Percentiles rank a stretch among this genome's conserved stretches.
phyloP scores from a whole-genome alignment of 2,797 vertebrate species.

The Enteromius thamalakanensis region DNA sequence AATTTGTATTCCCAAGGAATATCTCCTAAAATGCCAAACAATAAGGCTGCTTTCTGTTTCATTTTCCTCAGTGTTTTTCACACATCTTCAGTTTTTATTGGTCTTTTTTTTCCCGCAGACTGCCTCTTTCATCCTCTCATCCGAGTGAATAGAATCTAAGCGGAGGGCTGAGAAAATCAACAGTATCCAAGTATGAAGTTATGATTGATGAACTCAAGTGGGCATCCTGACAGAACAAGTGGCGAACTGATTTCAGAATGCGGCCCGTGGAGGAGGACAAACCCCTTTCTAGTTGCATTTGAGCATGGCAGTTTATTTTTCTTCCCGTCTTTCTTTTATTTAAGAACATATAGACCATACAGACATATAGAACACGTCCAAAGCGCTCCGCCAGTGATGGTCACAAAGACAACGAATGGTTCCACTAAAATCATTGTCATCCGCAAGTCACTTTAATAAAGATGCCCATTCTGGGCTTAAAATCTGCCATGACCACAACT shows the following conservation, averaged over 20 bases:
- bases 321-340: slow-evolving; percentile 47
- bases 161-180: slow-evolving; percentile 35
- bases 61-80: slow-evolving; percentile 56
- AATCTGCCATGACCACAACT: slow-evolving; percentile 60
- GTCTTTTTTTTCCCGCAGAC: slow-evolving; percentile 37
- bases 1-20: slow-evolving; percentile 60
- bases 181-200: slow-evolving; percentile 37
- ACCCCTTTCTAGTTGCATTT: slow-evolving; percentile 57
- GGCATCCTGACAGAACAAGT: slow-evolving; percentile 67
- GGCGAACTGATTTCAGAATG: slow-evolving; percentile 69
- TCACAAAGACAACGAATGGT: slow-evolving; percentile 49
- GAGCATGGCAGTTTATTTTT: slow-evolving; percentile 60
- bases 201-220: slow-evolving; percentile 56
- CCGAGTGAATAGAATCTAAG: slow-evolving; percentile 51
- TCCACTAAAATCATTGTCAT: slow-evolving; percentile 54
- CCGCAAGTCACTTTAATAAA: slow-evolving; percentile 50
- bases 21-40: slow-evolving; percentile 55
- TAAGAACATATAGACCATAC: slow-evolving; percentile 72
- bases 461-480: slow-evolving; percentile 37
- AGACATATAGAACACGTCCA: slow-evolving; percentile 59
- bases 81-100: slow-evolving; percentile 49
- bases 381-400: slow-evolving; percentile 24
- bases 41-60: slow-evolving; percentile 55
- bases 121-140: slow-evolving; percentile 37
- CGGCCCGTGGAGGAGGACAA: slow-evolving; percentile 60